Percentiles rank a stretch among this genome's conserved stretches.
Evolutionary conservation across 2,888 invertebrate species (phyloP).

Genomic region (Metacarcinus magister): DNA sequence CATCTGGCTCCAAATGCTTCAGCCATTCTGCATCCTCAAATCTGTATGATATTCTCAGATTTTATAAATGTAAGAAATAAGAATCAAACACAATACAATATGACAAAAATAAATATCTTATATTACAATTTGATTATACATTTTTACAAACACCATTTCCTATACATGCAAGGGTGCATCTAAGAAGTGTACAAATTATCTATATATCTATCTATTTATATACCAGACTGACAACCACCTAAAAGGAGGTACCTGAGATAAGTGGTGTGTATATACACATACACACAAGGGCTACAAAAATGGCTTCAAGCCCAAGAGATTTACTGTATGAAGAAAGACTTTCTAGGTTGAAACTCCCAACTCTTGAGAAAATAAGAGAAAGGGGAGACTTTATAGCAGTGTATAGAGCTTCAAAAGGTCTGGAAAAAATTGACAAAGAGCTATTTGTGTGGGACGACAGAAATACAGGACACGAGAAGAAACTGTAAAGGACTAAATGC

Average conservation of each 20-base stretch:
- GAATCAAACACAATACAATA: neutral
- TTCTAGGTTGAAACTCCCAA: too few relatives aligned
- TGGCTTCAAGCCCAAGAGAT: too few relatives aligned
- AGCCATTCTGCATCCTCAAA: slow-evolving; percentile 82
- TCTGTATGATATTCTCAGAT: slow-evolving; percentile 51
- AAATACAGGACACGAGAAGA: too few relatives aligned
- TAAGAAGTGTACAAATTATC: neutral
- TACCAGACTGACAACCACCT: neutral
- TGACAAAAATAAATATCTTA: neutral
- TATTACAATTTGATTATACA: neutral
- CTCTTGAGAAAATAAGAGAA: too few relatives aligned
- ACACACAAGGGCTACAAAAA: too few relatives aligned
- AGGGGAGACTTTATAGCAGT: too few relatives aligned
- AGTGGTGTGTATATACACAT: too few relatives aligned
- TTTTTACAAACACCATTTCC: neutral
- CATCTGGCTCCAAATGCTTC: slow-evolving; percentile 79
- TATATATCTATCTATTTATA: neutral
- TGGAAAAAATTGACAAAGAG: too few relatives aligned
- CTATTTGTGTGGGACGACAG: too few relatives aligned
- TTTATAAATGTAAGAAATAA: slow-evolving; percentile 1
- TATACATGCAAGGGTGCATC: neutral
- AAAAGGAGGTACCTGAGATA: neutral
- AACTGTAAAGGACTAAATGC: too few relatives aligned
- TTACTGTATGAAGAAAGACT: too few relatives aligned
- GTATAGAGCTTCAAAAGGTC: too few relatives aligned